Evolutionary conservation across 1,140 invertebrate genomes (phyloP).

Genomic region (Papilio polyxenes): DNA sequence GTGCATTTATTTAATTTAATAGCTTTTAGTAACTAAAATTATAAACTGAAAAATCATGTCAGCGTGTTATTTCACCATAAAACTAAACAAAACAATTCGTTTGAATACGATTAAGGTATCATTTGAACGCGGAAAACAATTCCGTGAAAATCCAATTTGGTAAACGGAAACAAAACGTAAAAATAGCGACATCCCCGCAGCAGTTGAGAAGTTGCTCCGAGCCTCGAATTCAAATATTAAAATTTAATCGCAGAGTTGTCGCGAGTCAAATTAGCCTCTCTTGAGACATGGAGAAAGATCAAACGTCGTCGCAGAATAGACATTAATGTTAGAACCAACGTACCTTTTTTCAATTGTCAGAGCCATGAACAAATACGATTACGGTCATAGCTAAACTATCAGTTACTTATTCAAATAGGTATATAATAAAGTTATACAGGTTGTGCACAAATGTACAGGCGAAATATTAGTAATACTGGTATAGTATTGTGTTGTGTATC

Average conservation of each 20-base stretch:
- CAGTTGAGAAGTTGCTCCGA: conserved; percentile 54
- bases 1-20: too few relatives aligned
- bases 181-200: conserved; percentile 64
- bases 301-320: conserved; percentile 39
- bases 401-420: too few relatives aligned
- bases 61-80: not conserved
- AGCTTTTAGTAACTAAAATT: too few relatives aligned
- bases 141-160: conserved; percentile 46
- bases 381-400: too few relatives aligned
- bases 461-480: too few relatives aligned
- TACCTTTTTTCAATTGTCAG: not conserved
- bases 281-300: conserved; percentile 68
- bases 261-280: conserved; percentile 78
- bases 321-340: not conserved
- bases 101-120: not conserved
- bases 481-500: too few relatives aligned
- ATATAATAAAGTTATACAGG: too few relatives aligned
- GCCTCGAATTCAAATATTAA: conserved; percentile 76
- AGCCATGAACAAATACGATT: too few relatives aligned
- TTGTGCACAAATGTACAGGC: too few relatives aligned
- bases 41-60: not conserved
- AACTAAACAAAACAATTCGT: not conserved
- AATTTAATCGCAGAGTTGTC: conserved; percentile 79
- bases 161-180: conserved; percentile 58
- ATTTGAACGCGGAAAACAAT: conserved; percentile 40